Percentiles rank a stretch among this genome's conserved stretches.
Evolutionary conservation across 2,888 invertebrate species (phyloP).

Genomic region (Phrixothrix hirtus): DNA sequence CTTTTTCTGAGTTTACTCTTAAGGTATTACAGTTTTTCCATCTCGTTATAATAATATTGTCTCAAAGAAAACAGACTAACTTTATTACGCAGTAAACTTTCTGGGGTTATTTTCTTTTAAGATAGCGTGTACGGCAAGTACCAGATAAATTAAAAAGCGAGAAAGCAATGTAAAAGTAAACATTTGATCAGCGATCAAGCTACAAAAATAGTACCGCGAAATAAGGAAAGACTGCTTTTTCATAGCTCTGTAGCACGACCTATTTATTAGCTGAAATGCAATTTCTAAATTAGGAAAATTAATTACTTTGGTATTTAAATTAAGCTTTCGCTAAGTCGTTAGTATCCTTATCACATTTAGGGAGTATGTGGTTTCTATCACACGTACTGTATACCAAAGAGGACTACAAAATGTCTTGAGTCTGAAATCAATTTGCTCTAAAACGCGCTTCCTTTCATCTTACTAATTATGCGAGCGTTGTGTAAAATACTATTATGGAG

Average conservation of each 20-base stretch:
- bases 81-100: constrained; percentile 33
- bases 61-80: constrained; percentile 35
- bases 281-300: constrained; percentile 11
- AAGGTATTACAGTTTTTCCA: constrained; percentile 40
- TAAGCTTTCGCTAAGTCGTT: constrained; percentile 18
- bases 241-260: no score
- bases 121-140: constrained; percentile 4
- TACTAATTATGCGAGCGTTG: constrained; percentile 45
- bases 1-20: constrained; percentile 31
- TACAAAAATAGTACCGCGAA: constrained; percentile 2
- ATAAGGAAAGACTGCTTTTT: neutral
- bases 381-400: constrained; percentile 35
- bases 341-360: constrained; percentile 25
- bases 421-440: constrained; percentile 44
- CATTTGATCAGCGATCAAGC: constrained; percentile 9
- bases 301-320: constrained; percentile 22
- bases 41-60: constrained; percentile 42
- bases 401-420: constrained; percentile 35
- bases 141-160: constrained; percentile 14
- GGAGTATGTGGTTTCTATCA: constrained; percentile 21
- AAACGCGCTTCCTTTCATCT: constrained; percentile 47
- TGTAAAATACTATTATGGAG: constrained; percentile 45
- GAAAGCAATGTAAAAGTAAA: constrained; percentile 13
- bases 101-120: constrained; percentile 26
- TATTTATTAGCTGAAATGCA: neutral